Evolutionary conservation across 2,797 vertebrate genomes (phyloP), one percentile per base, ranked within the genome.

Genomic region (Choloepus didactylus): DNA sequence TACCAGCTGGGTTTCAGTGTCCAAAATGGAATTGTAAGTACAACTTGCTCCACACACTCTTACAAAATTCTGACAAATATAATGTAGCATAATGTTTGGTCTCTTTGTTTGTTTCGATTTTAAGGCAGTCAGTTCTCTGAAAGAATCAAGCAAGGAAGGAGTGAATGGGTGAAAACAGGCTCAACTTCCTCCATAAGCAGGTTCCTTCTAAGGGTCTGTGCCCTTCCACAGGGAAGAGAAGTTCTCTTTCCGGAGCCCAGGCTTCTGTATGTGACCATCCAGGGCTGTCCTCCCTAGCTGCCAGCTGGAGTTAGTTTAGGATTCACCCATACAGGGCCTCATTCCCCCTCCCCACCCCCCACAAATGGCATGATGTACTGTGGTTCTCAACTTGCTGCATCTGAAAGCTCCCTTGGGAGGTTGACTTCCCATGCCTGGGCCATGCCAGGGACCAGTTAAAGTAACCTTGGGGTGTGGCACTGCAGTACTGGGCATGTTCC

Each of bases 1-100:
- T 99, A 99, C 64, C 99, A 99, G 97, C 97, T 99, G 97, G 99
- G 99, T 64, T 99, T 99, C 98, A 99, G 99, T 46, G 99, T 99
- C 82, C 99, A 99, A 98, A 99, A 99, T 15, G 99, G 99, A 97
- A 99, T 99, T 93, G 99, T 99, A 98, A 98, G 99, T 99, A 94
- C 69, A 9, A 2, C 51, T 77, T 92, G 16, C 18, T 35, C 27
- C 23, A 0, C 0, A 0, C 54, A 7, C 54, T 80, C 84, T 27
- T 23, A 83, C 29, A 10, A 44, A 75, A 44, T 38, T 51, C 15
- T 60, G 46, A 35, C 27, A 64, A 46, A 67, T 14, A 21, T 75
- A 75, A 66, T 5, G 4, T 5, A 62, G n/a, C 23, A n/a, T 9
- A 0, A 38, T 2, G 14, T 66, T 44, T 38, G 10, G 56, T 41